Base-by-base conservation (phyloP, 1,140 invertebrate genomes). In the Capitella teleta region DNA sequence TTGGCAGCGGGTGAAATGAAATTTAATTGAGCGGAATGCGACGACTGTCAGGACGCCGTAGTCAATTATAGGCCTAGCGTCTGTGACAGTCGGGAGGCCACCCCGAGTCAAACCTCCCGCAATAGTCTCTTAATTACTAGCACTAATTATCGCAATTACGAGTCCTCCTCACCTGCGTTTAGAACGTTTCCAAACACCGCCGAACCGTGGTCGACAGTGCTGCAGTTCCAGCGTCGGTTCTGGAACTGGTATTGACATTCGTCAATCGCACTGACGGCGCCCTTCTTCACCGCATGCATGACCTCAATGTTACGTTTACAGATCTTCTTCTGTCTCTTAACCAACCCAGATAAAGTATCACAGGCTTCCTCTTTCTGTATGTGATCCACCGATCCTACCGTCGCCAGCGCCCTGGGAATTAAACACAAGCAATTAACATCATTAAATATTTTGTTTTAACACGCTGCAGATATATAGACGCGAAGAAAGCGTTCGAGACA, bases 221-320 rank as follows among this genome's bases (percentile, higher is more conserved):
- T 44, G n/a, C 42, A 44, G 48, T 74, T 74, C 72, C 72, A 74
- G 19, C 62, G 61, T 28, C 70, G 54, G 44, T 66, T 60, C 46
- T 58, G 44, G 47, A 74, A 71, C 49, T 73, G 70, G 49, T 58
- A 57, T 50, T 67, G 59, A 50, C 72, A 74, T 54, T 73, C 69
- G 14, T 67, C 58, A 5, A 73, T 63, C 2, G 70, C 68, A 48
- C 41, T 26, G 5, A 26, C 28, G 3, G 48, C 52, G 5, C 52
- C 52, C 3, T 30, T 18, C 32, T 40, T 41, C 18, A 53, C 45
- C 23, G 21, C 21, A 4, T 44, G 21, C 42, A 44, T 44, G 16
- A 44, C 23, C 16, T 44, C 42, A 26, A 44, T 18, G 42, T 44
- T 10, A 6, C 25, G 21, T 4, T n/a, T 21, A 44, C 42, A 44